phyloP scores from a whole-genome alignment of 2,888 invertebrate genomes.

The Tricholauxania praeusta region DNA sequence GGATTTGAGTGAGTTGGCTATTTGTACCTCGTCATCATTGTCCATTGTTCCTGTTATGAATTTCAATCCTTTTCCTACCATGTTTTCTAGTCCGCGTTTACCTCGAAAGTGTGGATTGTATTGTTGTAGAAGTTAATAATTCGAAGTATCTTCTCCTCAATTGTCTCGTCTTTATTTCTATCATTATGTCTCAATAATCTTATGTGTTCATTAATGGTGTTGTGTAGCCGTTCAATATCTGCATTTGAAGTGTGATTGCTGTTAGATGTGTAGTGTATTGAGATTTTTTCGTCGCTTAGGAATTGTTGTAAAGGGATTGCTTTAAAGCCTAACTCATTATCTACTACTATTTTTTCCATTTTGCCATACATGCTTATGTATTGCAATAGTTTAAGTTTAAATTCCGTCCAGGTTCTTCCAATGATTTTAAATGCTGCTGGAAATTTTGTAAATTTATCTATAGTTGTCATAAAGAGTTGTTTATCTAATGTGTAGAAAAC shows the following conservation, averaged over 20 bases:
- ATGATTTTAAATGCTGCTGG: conserved; percentile 27
- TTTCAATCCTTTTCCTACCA: conserved; percentile 42
- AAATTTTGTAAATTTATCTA: conserved; percentile 32
- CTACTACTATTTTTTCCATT: conserved; percentile 3
- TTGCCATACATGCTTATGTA: conserved; percentile 21
- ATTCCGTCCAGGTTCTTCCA: conserved; percentile 28
- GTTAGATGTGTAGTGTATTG: conserved; percentile 16
- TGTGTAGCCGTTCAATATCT: conserved; percentile 23
- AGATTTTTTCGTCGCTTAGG: conserved; percentile 19
- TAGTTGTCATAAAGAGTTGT: conserved; percentile 27
- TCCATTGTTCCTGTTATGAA: conserved; percentile 45
- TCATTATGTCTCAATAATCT: conserved; percentile 12
- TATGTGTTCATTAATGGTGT: neutral
- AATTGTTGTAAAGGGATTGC: conserved; percentile 12
- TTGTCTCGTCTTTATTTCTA: conserved; percentile 8
- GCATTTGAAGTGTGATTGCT: conserved; percentile 28
- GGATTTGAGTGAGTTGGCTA: conserved; percentile 33
- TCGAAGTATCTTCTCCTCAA: neutral
- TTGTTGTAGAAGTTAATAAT: too few species aligned
- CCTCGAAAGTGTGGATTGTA: conserved; percentile 37
- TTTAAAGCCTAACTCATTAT: conserved; percentile 4
- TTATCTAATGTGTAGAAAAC: too few species aligned
- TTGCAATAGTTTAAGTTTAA: conserved; percentile 25
- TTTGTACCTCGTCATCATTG: conserved; percentile 42
- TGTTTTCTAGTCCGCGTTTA: conserved; percentile 39